Base-by-base conservation (phyloP, 2,797 vertebrate genomes). In the Acipenser transmontanus region DNA sequence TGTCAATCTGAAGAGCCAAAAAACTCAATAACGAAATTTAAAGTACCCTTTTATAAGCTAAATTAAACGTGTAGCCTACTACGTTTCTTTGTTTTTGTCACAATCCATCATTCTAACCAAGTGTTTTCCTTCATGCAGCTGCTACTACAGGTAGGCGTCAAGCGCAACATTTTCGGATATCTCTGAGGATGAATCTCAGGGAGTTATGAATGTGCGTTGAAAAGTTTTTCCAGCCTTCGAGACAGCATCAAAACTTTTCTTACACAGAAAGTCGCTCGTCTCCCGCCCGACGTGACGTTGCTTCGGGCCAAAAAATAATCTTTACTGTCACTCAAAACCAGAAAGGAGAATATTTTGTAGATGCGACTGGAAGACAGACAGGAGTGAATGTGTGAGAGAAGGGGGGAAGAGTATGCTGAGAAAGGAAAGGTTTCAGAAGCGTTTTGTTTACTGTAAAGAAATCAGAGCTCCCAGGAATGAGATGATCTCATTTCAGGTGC, bases 221-320 rank as follows among this genome's bases (percentile, higher is more conserved):
- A 20, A 49, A 63, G 47, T 62, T 59, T 67, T 68, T 20, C 48
- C 48, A 66, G 71, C 62, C 67, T 72, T 71, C 64, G 68, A 70
- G 71, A 73, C 72, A 61, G 74, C 68, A 49, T 52, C 73, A 83
- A 76, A 80, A 20, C 71, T 76, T 81, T 78, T 78, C 76, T 76
- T 61, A 61, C 60, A 75, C 71, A 76, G 78, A 83, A 81, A 83
- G 76, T 76, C 74, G 72, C 82, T 80, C 73, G 71, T 78, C 81
- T 81, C 77, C 80, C 84, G 84, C 74, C 78, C 81, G 62, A 75
- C 72, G 84, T 89, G 87, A 89, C 87, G 86, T 84, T 82, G 86
- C 88, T 85, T 71, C 72, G 65, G 85, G 86, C 81, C 77, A 85
- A 82, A 76, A 1, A 20, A 20, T 1, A 71, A 77, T 81, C 81